These are phyloP conservation scores for Monopis laevigella DNA, from an alignment of 2,888 invertebrate species.

Conservation along the genomic window DNA sequence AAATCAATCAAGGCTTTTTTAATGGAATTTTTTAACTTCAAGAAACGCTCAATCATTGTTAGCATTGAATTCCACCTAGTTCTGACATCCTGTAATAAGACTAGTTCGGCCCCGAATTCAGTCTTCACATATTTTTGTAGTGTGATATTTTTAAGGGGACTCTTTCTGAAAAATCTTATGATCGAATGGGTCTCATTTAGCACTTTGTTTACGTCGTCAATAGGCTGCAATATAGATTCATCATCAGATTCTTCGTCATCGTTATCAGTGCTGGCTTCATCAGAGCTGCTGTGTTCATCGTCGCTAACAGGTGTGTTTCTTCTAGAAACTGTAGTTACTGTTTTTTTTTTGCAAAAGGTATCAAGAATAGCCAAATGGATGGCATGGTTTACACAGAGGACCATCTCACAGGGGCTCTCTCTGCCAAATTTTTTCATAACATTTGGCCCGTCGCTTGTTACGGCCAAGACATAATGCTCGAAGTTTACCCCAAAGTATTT, in stretches of 20 bases:
- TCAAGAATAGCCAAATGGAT: slow-evolving; percentile 14
- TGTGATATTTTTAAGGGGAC: slow-evolving; percentile 13
- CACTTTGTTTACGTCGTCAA: slow-evolving; percentile 16
- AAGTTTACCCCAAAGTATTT: slow-evolving; percentile 11
- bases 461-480: neutral
- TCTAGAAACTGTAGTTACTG: too few species aligned
- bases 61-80: slow-evolving; percentile 17
- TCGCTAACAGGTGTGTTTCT: slow-evolving; percentile 12
- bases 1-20: slow-evolving; percentile 15
- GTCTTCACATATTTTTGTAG: slow-evolving; percentile 17
- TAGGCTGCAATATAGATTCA: too few species aligned
- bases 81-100: slow-evolving; percentile 17
- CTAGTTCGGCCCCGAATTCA: slow-evolving; percentile 16
- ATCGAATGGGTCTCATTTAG: slow-evolving; percentile 16
- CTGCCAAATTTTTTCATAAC: slow-evolving; percentile 11
- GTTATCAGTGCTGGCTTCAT: slow-evolving; percentile 12
- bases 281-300: slow-evolving; percentile 13
- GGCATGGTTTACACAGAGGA: slow-evolving; percentile 12
- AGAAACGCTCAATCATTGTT: slow-evolving; percentile 17
- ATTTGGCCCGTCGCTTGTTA: slow-evolving; percentile 13
- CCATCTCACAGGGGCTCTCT: slow-evolving; percentile 11
- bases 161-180: slow-evolving; percentile 18
- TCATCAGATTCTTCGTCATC: too few species aligned
- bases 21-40: slow-evolving; percentile 17
- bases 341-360: too few species aligned